A percentile compares a stretch with the other conserved stretches of the same genome.
phyloP scores from a whole-genome alignment of 2,797 vertebrate species.

The Alcedo quadribrachys region DNA sequence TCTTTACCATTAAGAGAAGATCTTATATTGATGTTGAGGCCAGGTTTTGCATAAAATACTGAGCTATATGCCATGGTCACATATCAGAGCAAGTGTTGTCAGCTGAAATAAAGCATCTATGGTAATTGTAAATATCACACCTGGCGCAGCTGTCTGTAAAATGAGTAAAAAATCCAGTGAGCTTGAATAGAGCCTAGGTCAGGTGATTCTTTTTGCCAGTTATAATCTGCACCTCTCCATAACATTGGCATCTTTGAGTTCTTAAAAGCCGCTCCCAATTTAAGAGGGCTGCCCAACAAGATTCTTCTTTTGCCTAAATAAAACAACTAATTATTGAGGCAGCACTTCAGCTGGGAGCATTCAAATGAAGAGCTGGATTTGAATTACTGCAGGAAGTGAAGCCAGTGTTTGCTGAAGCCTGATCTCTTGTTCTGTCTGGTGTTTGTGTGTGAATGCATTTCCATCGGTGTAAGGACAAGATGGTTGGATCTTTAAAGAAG shows the following conservation, averaged over 20 bases:
- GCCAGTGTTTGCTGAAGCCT: neutral
- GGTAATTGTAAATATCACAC: neutral
- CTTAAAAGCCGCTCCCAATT: slow-evolving; percentile 23
- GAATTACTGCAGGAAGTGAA: slow-evolving; percentile 40
- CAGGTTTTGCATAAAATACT: neutral
- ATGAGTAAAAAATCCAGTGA: neutral
- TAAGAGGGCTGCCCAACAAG: slow-evolving; percentile 9
- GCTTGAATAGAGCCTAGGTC: neutral
- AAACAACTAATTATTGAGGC: slow-evolving; percentile 12
- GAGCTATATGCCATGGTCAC: neutral
- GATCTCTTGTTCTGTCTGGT: neutral
- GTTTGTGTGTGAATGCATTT: neutral
- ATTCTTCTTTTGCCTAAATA: slow-evolving; percentile 40
- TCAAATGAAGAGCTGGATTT: slow-evolving; percentile 28
- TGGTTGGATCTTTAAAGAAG: neutral
- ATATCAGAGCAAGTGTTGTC: neutral
- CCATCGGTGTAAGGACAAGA: neutral
- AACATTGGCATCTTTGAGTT: neutral
- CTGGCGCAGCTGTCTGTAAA: neutral
- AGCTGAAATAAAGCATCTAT: neutral
- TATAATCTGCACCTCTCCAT: slow-evolving; percentile 6
- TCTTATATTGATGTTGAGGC: neutral
- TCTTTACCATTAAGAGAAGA: neutral
- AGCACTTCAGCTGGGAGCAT: slow-evolving; percentile 20
- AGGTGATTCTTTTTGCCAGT: neutral